These are phyloP conservation scores for Medauroidea extradentata DNA, from an alignment of 1,140 invertebrate genomes.

Conservation along the genomic window DNA sequence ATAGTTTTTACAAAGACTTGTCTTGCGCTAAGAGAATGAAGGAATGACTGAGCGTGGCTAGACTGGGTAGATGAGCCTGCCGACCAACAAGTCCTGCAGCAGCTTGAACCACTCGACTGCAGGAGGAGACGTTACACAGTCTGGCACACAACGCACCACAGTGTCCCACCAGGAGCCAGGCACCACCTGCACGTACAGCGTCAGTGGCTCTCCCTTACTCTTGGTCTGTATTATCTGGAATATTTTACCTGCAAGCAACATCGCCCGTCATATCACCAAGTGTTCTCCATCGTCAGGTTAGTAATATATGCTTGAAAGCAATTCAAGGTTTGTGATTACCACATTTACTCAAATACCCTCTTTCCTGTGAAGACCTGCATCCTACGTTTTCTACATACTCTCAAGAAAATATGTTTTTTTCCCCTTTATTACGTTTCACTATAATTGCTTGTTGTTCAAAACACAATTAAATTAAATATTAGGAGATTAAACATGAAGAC, in stretches of 20 bases:
- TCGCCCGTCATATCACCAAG: not conserved
- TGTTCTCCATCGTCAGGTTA: not conserved
- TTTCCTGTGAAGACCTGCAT: not conserved
- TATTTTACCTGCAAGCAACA: not conserved
- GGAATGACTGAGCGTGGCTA: no score
- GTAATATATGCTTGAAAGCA: not conserved
- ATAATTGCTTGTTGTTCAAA: no score
- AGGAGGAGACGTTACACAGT: conserved; percentile 1
- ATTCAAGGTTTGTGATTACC: not conserved
- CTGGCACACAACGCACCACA: conserved; percentile 6
- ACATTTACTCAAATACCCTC: not conserved
- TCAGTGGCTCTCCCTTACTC: not conserved
- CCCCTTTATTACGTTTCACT: not conserved
- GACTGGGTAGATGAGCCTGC: conserved; percentile 15
- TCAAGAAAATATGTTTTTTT: not conserved
- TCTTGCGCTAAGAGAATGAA: no score
- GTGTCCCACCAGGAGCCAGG: conserved; percentile 9
- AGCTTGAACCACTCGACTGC: conserved; percentile 5
- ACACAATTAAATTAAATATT: no score
- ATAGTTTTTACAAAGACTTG: no score
- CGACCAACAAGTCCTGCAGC: conserved; percentile 8
- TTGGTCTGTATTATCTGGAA: conserved; percentile 1
- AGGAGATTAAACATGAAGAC: no score
- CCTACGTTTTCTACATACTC: not conserved
- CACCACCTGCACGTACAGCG: conserved; percentile 4